Evolutionary conservation across 2,888 invertebrate genomes (phyloP).

Genomic region (Campopleginae sp.): DNA sequence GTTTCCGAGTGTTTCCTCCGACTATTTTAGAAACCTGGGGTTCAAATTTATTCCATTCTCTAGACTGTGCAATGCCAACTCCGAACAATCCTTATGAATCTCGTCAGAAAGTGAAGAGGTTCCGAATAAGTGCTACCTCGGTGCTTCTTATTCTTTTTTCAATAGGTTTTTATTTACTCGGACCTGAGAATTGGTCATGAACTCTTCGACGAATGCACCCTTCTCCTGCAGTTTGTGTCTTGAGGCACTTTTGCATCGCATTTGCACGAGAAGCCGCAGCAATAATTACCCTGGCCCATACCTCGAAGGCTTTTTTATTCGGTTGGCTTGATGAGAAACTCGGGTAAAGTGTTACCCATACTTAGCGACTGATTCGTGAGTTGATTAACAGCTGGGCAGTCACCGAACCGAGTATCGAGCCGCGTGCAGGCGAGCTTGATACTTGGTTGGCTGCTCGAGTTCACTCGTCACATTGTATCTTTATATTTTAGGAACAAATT

Average conservation of each 20-base stretch:
- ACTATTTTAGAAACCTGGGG: not conserved
- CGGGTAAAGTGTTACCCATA: too few relatives aligned
- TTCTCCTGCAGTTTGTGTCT: not conserved
- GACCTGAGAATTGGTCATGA: not conserved
- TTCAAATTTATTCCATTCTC: constrained; percentile 2
- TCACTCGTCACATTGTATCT: not conserved
- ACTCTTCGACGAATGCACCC: constrained; percentile 24
- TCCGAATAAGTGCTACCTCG: constrained; percentile 35
- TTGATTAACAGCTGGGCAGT: too few relatives aligned
- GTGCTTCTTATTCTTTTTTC: constrained; percentile 27
- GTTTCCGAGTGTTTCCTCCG: not conserved
- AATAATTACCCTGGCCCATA: too few relatives aligned
- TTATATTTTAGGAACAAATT: not conserved
- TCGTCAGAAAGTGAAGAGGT: constrained; percentile 30
- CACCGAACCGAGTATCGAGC: too few relatives aligned
- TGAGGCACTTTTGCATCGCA: too few relatives aligned
- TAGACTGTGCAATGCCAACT: constrained; percentile 34
- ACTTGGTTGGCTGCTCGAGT: too few relatives aligned
- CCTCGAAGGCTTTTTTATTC: too few relatives aligned
- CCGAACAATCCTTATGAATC: constrained; percentile 28
- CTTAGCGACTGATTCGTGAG: too few relatives aligned
- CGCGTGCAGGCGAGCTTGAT: too few relatives aligned
- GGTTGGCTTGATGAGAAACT: too few relatives aligned
- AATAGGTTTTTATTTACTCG: constrained; percentile 12
- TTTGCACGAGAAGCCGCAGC: too few relatives aligned